Base-by-base conservation (phyloP, 2,113 vertebrate species). In the Megaptera novaeangliae region DNA sequence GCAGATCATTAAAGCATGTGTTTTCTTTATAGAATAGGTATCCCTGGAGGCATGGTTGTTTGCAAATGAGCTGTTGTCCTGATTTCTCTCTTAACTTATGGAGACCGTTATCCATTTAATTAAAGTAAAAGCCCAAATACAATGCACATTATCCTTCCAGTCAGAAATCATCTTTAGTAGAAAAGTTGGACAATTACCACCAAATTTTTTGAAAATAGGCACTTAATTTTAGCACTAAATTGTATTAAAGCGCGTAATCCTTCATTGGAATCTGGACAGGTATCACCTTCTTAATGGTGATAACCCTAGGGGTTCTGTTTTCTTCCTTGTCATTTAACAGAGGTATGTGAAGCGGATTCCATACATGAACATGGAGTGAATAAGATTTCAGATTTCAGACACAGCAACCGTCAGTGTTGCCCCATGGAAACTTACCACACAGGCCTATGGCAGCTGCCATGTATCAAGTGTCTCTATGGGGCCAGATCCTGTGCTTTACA, bases 91-190 rank as follows among this genome's bases (percentile, higher is more conserved):
- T 78, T 83, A 88, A 78, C 68, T 46, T 57, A 44, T 68, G 25
- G 15, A 72, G 36, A 78, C 52, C 27, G 10, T 92, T 86, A 81
- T 94, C 77, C 57, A 61, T 94, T 94, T 97, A 96, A 95, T 96
- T 96, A 96, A 94, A 97, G 27, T 96, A 85, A 96, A 97, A 96
- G 55, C 21, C 74, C 71, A 94, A 63, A 85, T 81, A 61, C 1
- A 84, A 6, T 84, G 44, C 7, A 0, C 41, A 39, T 96, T 94
- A 27, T 81, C 52, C 91, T 63, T 96, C 14, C 7, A 81, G 71
- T 90, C 69, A 91, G 75, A 97, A 95, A 68, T 87, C 44, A 88
- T 91, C 75, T 88, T 34, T 91, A 93, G 29, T 61, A 83, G 46
- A 55, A 80, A 93, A 75, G 27, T 44, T 93, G 63, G 36, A 31